Base-by-base conservation (phyloP, 2,888 invertebrate species). In the Halictus quadricinctus region DNA sequence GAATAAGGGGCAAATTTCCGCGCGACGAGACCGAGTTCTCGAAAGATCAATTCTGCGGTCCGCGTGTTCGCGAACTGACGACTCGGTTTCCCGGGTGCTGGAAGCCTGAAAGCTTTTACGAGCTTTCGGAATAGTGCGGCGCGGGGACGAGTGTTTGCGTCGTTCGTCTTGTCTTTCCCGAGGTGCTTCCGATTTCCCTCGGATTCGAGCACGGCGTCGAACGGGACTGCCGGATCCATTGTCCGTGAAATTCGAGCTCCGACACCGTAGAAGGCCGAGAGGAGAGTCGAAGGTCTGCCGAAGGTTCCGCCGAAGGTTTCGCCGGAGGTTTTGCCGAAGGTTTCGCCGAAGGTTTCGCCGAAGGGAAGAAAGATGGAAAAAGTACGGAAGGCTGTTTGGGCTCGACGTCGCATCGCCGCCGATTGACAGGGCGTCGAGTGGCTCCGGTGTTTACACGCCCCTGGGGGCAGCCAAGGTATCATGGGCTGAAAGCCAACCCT, bases 361-460 rank as follows among this genome's bases (percentile, higher is more conserved):
- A n/a, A 64, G n/a, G 54, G 15, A 60, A 60, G 46, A 72, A 79
- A 54, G 41, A 48, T 46, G 66, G 3, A 46, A 70, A 43, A 66
- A 72, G 18, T n/a, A 7, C 72, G 74, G 76, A 75, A 69, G 80
- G 54, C 60, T 76, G 21, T 36, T 41, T 78, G 81, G 78, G 78
- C 75, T n/a, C 74, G 29, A 80, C 88, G 86, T 88, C 85, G 78
- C 86, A 66, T 86, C 83, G 80, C 60, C 77, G 84, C 79, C 91
- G 92, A 93, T 93, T 92, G 94, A 93, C 93, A 89, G 89, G 88
- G 86, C 88, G 90, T 89, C 90, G 91, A 93, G 91, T 89, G 88
- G 89, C 89, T 90, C 84, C 88, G 88, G 89, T 93, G 93, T 94
- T 94, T 93, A 93, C 93, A 93, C 90, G 91, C 88, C 93, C 92